phyloP scores from a whole-genome alignment of 2,888 invertebrate genomes.

The Scaptomyza caliginosa region DNA sequence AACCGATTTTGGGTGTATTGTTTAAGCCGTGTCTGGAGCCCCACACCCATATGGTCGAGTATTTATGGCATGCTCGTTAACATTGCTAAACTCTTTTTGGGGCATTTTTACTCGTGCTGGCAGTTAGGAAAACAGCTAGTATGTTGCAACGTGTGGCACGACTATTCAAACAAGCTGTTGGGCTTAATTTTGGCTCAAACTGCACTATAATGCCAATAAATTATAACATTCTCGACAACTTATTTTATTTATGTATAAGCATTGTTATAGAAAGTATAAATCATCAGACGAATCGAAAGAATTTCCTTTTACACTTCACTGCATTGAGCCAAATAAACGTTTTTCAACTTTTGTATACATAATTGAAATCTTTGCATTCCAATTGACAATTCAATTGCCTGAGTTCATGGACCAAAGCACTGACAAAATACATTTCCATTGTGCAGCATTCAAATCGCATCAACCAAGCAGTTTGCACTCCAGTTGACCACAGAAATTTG shows the following conservation, averaged over 20 bases:
- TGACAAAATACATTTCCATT: slow-evolving; percentile 13
- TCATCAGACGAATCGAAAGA: not conserved
- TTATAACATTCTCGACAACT: not conserved
- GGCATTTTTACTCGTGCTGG: slow-evolving; percentile 9
- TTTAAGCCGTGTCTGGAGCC: not conserved
- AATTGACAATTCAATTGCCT: slow-evolving; percentile 3
- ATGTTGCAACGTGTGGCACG: slow-evolving; percentile 2
- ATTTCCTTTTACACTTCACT: not conserved
- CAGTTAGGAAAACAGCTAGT: not conserved
- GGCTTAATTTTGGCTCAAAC: not conserved
- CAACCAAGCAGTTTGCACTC: slow-evolving; percentile 26
- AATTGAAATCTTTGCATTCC: slow-evolving; percentile 21
- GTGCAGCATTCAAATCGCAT: slow-evolving; percentile 41
- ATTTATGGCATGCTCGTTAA: slow-evolving; percentile 26
- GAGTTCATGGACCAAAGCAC: not conserved
- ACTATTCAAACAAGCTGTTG: slow-evolving; percentile 5
- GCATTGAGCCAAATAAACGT: not conserved
- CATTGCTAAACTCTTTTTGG: slow-evolving; percentile 2
- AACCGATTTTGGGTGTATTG: not conserved
- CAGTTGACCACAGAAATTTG: slow-evolving; percentile 41
- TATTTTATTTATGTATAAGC: too few species aligned
- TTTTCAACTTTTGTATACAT: slow-evolving; percentile 4
- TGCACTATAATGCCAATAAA: not conserved
- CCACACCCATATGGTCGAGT: not conserved
- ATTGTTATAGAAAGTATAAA: not conserved